phyloP scores from a whole-genome alignment of 1,140 invertebrate species.

The Leptinotarsa undecemlineata region DNA sequence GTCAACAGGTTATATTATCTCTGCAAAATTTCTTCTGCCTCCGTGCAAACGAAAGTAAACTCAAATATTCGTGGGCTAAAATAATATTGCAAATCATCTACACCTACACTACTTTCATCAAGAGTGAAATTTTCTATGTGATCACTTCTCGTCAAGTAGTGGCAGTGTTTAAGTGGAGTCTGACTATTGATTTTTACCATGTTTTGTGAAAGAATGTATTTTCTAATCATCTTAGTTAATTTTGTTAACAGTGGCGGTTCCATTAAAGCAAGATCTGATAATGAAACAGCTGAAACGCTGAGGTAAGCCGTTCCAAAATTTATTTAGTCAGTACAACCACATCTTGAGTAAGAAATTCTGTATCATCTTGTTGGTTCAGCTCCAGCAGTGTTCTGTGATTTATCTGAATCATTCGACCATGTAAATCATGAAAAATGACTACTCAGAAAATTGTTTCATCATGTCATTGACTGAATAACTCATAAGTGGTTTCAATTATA shows the following conservation, averaged over 20 bases:
- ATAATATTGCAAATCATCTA: slow-evolving; percentile 22
- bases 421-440: no score
- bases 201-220: background rate
- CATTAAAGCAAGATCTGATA: slow-evolving; percentile 5
- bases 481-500: no score
- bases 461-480: no score
- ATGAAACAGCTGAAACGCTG: slow-evolving; percentile 29
- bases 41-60: slow-evolving; percentile 10
- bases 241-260: background rate
- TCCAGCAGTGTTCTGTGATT: no score
- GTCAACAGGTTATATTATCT: background rate
- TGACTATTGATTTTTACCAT: background rate
- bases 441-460: no score
- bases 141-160: slow-evolving; percentile 4
- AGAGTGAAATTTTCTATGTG: slow-evolving; percentile 14
- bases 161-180: background rate
- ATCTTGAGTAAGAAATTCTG: no score
- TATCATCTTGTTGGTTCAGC: no score
- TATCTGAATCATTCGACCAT: no score
- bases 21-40: background rate
- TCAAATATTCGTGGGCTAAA: slow-evolving; percentile 11
- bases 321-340: background rate
- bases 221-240: background rate
- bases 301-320: slow-evolving; percentile 20
- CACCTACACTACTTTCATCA: slow-evolving; percentile 21